Evolutionary conservation across 2,113 vertebrate genomes (phyloP).

Genomic region (Kryptolebias marmoratus): DNA sequence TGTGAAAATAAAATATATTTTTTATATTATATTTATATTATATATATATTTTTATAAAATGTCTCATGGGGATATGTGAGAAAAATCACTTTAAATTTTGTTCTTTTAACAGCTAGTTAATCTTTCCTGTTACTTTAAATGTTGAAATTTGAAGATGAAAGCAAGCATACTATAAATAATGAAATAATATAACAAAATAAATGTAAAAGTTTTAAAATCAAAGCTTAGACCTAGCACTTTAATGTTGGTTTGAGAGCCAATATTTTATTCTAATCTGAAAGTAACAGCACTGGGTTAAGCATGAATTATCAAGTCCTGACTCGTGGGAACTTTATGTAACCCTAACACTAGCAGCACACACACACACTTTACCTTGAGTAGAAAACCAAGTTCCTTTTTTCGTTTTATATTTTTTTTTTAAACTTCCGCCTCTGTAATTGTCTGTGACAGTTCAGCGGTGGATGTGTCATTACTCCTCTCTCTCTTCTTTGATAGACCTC

Average conservation of each 20-base stretch:
- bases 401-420: not conserved
- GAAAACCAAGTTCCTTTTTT: constrained; percentile 35
- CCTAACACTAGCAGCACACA: not conserved
- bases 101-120: too few species aligned
- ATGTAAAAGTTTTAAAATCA: not conserved
- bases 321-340: not conserved
- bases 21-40: too few species aligned
- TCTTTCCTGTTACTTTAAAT: too few species aligned
- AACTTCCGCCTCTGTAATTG: constrained; percentile 28
- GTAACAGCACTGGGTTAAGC: not conserved
- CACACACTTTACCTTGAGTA: constrained; percentile 7
- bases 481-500: constrained; percentile 39
- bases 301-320: not conserved
- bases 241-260: not conserved
- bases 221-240: not conserved
- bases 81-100: too few species aligned
- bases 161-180: not conserved
- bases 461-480: constrained; percentile 50
- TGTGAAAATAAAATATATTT: constrained; percentile 9
- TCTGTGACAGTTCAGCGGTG: constrained; percentile 38
- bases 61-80: too few species aligned
- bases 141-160: not conserved
- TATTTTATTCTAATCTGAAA: constrained; percentile 3
- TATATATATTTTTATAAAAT: too few species aligned
- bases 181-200: not conserved